A percentile compares a stretch with the other conserved stretches of the same genome.
These are phyloP conservation scores for Cranoglanis bouderius DNA, from an alignment of 2,113 vertebrate species.

Conservation along the genomic window DNA sequence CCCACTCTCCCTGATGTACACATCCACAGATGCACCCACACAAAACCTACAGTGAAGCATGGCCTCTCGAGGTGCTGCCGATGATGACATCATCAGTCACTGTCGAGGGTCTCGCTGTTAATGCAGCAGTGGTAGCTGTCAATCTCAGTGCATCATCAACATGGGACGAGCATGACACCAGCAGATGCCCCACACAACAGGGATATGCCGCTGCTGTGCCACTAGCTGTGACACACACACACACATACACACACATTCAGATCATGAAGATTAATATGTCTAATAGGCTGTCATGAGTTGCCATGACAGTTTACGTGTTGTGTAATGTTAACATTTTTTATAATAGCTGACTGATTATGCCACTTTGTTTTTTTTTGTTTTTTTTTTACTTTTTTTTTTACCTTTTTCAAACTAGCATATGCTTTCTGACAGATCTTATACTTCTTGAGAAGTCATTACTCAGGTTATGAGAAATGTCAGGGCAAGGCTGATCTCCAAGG, in stretches of 20 bases:
- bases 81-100: conserved; percentile 38
- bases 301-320: background rate
- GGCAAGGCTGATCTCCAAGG: background rate
- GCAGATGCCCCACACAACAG: conserved; percentile 34
- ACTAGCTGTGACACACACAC: background rate
- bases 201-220: background rate
- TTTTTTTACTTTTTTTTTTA: too few species aligned
- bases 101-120: conserved; percentile 20
- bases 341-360: background rate
- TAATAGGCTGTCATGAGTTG: background rate
- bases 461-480: background rate
- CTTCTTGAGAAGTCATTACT: background rate
- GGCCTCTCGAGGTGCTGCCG: conserved; percentile 14
- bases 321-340: background rate
- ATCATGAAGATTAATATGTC: background rate
- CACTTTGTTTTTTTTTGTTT: background rate
- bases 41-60: conserved; percentile 15
- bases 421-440: background rate
- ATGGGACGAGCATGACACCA: conserved; percentile 2
- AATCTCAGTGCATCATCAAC: conserved; percentile 26
- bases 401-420: background rate
- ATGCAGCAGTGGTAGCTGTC: conserved; percentile 17
- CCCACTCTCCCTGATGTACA: background rate
- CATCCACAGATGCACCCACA: conserved; percentile 4
- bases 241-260: background rate